A percentile compares a stretch with the other conserved stretches of the same genome.
Conservation (phyloP, 2,888 invertebrate species). For the Scaptomyza reducta region DNA sequence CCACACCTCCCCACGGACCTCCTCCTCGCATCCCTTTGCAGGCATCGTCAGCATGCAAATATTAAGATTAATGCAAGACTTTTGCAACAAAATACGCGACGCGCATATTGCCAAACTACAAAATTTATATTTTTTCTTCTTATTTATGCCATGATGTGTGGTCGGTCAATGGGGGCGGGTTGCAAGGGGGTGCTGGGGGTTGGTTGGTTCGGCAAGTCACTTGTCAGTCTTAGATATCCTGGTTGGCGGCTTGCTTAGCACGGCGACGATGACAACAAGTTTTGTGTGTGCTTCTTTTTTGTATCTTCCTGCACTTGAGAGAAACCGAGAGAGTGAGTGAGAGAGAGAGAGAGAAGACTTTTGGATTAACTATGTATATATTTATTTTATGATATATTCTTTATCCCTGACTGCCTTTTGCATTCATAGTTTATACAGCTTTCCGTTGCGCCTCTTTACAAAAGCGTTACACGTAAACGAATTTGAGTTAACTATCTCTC, state of each 20-base stretch:
- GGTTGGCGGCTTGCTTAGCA: not conserved
- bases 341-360: not conserved
- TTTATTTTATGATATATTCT: constrained; percentile 6
- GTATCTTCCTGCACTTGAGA: too few species aligned
- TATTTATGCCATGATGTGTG: constrained; percentile 63
- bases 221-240: constrained; percentile 65
- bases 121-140: constrained; percentile 15
- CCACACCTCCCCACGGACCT: not conserved
- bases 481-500: not conserved
- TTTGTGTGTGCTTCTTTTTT: constrained; percentile 11
- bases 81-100: constrained; percentile 78
- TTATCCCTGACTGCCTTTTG: constrained; percentile 1
- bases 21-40: not conserved
- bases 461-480: not conserved
- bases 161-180: constrained; percentile 12
- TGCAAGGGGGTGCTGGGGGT: not conserved
- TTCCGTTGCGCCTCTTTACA: not conserved
- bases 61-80: constrained; percentile 78
- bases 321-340: not conserved
- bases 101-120: constrained; percentile 77
- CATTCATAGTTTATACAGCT: constrained; percentile 1
- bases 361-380: constrained; percentile 14
- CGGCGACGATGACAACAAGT: constrained; percentile 56
- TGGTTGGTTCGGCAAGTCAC: constrained; percentile 32
- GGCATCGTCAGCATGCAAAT: constrained; percentile 69